Evolutionary conservation across 2,888 invertebrate genomes (phyloP).

Genomic region (Acleris cristana): DNA sequence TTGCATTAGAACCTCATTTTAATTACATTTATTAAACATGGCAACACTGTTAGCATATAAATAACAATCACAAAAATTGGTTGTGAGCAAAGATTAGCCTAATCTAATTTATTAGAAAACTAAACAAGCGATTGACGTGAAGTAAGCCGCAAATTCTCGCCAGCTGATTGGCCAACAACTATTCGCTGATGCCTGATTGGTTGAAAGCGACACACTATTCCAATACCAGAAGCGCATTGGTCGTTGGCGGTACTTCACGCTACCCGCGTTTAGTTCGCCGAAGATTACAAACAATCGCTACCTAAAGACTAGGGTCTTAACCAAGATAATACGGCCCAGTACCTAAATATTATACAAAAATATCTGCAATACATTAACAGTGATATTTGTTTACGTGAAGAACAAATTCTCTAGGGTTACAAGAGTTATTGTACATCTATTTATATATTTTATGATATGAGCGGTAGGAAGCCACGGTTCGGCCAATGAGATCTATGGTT

Average conservation of each 20-base stretch:
- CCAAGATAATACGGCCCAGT: constrained; percentile 63
- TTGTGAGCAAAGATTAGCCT: constrained; percentile 72
- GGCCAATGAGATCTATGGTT: neutral
- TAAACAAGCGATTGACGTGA: constrained; percentile 16
- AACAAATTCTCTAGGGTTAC: constrained; percentile 43
- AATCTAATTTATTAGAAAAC: constrained; percentile 36
- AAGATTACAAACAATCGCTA: constrained; percentile 58
- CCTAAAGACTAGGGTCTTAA: constrained; percentile 76
- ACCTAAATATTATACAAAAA: constrained; percentile 60
- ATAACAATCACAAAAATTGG: constrained; percentile 51
- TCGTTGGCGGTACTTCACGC: constrained; percentile 4
- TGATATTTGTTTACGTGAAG: constrained; percentile 49
- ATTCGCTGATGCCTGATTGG: constrained; percentile 1
- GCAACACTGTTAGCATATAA: constrained; percentile 44
- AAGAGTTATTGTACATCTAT: constrained; percentile 16
- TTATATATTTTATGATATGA: constrained; percentile 28
- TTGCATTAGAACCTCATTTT: constrained; percentile 3
- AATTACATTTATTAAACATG: constrained; percentile 28
- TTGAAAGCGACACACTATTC: neutral
- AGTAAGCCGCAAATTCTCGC: constrained; percentile 2
- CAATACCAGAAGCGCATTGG: neutral
- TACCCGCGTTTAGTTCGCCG: constrained; percentile 5
- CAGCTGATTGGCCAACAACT: neutral
- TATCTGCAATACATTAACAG: constrained; percentile 61
- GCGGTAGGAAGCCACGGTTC: constrained; percentile 18